These are phyloP conservation scores for Chelonus formosanus DNA, from an alignment of 2,888 invertebrate species.

Conservation along the genomic window DNA sequence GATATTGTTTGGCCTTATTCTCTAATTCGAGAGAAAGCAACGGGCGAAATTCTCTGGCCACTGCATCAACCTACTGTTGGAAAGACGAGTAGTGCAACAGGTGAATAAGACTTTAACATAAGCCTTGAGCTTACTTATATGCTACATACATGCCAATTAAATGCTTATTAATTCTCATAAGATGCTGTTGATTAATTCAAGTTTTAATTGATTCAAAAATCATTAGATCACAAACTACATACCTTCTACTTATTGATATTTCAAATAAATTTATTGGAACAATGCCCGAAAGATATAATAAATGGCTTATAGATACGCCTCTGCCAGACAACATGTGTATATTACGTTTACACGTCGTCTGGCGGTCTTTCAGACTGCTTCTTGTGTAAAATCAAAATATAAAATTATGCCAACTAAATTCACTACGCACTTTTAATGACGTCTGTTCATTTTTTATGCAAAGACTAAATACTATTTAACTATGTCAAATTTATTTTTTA, in stretches of 20 bases:
- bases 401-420: too few relatives aligned
- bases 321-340: neutral
- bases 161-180: too few relatives aligned
- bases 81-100: slow-evolving; percentile 37
- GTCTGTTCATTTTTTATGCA: too few relatives aligned
- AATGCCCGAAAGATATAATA: neutral
- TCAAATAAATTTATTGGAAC: neutral
- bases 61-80: slow-evolving; percentile 35
- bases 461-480: too few relatives aligned
- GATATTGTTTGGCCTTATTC: slow-evolving; percentile 66
- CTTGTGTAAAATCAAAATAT: neutral
- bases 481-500: too few relatives aligned
- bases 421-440: too few relatives aligned
- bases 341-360: neutral
- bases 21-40: slow-evolving; percentile 54
- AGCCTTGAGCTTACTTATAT: too few relatives aligned
- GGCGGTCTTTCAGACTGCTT: slow-evolving; percentile 7
- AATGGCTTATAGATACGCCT: neutral
- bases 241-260: too few relatives aligned
- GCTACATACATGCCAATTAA: too few relatives aligned
- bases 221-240: too few relatives aligned
- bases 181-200: too few relatives aligned
- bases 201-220: too few relatives aligned
- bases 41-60: slow-evolving; percentile 45
- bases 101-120: slow-evolving; percentile 37